These are phyloP conservation scores for Cyanoliseus patagonus DNA, from an alignment of 2,113 vertebrate genomes.

Conservation along the genomic window DNA sequence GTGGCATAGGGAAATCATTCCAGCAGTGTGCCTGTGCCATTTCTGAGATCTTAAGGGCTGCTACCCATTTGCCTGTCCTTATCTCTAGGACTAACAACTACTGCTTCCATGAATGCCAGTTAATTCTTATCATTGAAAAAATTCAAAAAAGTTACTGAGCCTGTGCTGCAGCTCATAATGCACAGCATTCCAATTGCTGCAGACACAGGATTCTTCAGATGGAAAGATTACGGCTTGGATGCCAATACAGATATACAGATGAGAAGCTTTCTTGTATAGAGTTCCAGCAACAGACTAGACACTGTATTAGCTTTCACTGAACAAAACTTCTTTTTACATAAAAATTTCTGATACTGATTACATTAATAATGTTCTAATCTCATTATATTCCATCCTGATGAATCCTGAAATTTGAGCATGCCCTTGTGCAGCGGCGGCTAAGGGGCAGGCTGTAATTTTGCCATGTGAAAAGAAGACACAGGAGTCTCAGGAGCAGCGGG, in stretches of 20 bases:
- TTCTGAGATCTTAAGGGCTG: not conserved
- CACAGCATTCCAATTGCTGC: not conserved
- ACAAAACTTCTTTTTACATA: not conserved
- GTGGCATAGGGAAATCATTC: not conserved
- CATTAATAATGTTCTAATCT: not conserved
- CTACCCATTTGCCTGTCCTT: not conserved
- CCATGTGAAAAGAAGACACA: not conserved
- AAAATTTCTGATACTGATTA: not conserved
- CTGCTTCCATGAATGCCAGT: not conserved
- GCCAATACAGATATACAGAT: fast-evolving
- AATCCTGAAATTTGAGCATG: not conserved
- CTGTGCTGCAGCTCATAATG: not conserved
- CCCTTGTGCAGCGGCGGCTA: not conserved
- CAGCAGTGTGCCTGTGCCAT: not conserved
- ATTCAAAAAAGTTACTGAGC: not conserved
- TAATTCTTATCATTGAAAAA: not conserved
- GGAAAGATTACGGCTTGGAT: not conserved
- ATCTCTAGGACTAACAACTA: not conserved
- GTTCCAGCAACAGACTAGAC: not conserved
- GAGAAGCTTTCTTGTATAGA: not conserved
- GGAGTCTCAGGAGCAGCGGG: not conserved
- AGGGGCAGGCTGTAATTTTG: not conserved
- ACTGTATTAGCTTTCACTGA: not conserved
- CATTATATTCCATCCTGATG: not conserved
- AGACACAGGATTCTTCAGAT: not conserved